Conservation (phyloP, 2,888 invertebrate species). For the Caenorhabditis sp. region DNA sequence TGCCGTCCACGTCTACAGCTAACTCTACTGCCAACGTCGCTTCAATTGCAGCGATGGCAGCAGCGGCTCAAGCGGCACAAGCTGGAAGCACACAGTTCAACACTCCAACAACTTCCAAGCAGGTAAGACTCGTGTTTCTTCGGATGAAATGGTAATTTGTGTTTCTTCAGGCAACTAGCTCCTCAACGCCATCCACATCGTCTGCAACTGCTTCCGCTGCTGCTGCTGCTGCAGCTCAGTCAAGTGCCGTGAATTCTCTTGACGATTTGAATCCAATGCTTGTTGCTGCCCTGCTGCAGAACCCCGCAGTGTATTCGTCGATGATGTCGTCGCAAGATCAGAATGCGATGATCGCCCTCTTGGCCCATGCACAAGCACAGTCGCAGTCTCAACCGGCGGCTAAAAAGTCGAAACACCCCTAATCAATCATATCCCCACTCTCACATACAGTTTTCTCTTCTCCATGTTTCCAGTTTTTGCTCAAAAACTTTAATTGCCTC, state of each 20-base stretch:
- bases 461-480: no score
- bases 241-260: slow-evolving; percentile 7
- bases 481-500: slow-evolving; percentile 33
- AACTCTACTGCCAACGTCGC: slow-evolving; percentile 23
- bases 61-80: slow-evolving; percentile 28
- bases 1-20: slow-evolving; percentile 39
- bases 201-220: not conserved
- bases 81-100: slow-evolving; percentile 39
- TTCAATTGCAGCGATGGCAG: slow-evolving; percentile 32
- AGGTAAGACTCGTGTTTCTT: no score
- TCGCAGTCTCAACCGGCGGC: slow-evolving; percentile 23
- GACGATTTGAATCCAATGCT: slow-evolving; percentile 65
- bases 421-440: no score
- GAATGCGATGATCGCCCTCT: not conserved
- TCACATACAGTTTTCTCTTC: not conserved
- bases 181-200: slow-evolving; percentile 35
- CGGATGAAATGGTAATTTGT: no score
- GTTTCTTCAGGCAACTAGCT: slow-evolving; percentile 15
- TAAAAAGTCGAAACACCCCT: slow-evolving; percentile 61
- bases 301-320: slow-evolving; percentile 58
- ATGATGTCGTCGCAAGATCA: slow-evolving; percentile 46
- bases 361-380: slow-evolving; percentile 36
- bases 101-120: slow-evolving; percentile 14
- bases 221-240: slow-evolving; percentile 3
- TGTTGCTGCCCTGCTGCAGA: slow-evolving; percentile 42